phyloP scores from a whole-genome alignment of 2,888 invertebrate species.

The Phortica okadai region DNA sequence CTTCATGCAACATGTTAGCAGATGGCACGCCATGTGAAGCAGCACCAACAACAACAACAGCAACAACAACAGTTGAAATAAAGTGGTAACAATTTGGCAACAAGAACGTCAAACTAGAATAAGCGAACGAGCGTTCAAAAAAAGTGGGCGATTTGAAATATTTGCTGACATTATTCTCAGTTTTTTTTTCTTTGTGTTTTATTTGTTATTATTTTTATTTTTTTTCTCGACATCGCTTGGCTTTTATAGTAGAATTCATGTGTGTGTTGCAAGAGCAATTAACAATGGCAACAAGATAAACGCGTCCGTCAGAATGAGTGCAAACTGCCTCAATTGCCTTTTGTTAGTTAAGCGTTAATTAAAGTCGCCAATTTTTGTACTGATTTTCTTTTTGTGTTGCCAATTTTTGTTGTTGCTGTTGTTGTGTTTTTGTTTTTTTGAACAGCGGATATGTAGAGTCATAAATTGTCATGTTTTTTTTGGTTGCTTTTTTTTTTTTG shows the following conservation, averaged over 20 bases:
- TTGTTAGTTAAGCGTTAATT: constrained; percentile 30
- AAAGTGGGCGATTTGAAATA: constrained; percentile 34
- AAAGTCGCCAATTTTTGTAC: constrained; percentile 24
- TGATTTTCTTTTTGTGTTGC: neutral
- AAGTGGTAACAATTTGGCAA: constrained; percentile 12
- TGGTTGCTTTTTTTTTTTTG: no score
- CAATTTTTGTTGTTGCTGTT: neutral
- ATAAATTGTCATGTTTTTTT: constrained; percentile 16
- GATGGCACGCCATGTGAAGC: constrained; percentile 42
- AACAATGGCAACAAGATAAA: constrained; percentile 12
- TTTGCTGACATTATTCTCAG: constrained; percentile 25
- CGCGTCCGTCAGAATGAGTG: constrained; percentile 6
- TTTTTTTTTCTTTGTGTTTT: neutral
- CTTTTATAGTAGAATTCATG: constrained; percentile 13
- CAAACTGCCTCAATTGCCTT: constrained; percentile 16
- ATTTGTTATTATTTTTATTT: neutral
- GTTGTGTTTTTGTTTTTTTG: neutral
- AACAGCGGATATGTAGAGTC: constrained; percentile 23
- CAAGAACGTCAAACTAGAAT: constrained; percentile 3
- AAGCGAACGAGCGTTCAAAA: neutral
- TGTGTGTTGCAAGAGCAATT: constrained; percentile 24
- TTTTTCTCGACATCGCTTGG: neutral
- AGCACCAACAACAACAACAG: constrained; percentile 31
- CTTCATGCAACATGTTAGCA: constrained; percentile 11
- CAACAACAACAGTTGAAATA: constrained; percentile 34